phyloP scores from a whole-genome alignment of 1,140 invertebrate species.

The Eufriesea mexicana region DNA sequence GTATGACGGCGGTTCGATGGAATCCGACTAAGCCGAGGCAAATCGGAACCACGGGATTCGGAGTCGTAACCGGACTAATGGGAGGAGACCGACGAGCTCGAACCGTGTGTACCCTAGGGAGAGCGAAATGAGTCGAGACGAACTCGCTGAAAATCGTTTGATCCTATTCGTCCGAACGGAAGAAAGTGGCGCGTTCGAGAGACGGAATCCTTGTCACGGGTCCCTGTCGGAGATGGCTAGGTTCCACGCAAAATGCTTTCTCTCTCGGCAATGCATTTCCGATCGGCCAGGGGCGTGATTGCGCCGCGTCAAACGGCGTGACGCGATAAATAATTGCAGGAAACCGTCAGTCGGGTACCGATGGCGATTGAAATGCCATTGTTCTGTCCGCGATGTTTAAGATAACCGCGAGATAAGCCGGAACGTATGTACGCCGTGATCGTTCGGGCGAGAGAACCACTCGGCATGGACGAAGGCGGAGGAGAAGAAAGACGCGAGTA shows the following conservation, averaged over 20 bases:
- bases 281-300: neutral
- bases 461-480: neutral
- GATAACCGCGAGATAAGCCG: slow-evolving; percentile 36
- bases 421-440: slow-evolving; percentile 1
- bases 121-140: neutral
- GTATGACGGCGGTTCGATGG: neutral
- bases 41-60: neutral
- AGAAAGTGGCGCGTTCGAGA: no score
- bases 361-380: slow-evolving; percentile 38
- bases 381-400: slow-evolving; percentile 49
- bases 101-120: neutral
- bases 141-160: neutral
- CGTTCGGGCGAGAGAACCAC: neutral
- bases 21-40: neutral
- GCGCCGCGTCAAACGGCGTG: slow-evolving; percentile 20
- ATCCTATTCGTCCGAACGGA: neutral
- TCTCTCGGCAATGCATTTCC: neutral
- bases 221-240: neutral
- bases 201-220: no score
- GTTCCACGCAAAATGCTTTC: neutral
- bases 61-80: neutral
- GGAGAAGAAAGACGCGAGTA: slow-evolving; percentile 7
- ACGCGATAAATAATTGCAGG: slow-evolving; percentile 39
- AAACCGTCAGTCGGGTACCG: slow-evolving; percentile 29
- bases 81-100: neutral